Base-by-base conservation (phyloP, 2,113 vertebrate species). In the Brachirus orientalis region DNA sequence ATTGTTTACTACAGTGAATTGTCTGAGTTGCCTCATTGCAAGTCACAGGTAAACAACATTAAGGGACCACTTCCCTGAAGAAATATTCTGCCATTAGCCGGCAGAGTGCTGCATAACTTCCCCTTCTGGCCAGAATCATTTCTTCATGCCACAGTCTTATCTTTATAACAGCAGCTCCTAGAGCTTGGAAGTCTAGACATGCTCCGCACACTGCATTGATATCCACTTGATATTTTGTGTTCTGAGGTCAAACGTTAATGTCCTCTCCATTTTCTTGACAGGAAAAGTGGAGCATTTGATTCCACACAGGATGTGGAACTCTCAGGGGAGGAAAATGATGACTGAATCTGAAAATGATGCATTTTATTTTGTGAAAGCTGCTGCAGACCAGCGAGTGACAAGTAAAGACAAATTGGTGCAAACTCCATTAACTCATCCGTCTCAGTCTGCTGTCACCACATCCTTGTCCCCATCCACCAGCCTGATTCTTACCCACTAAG, bases 181-280 rank as follows among this genome's bases (percentile, higher is more conserved):
- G 48, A 75, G 16, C 22, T 50, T 19, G 33, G 37, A 40, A 59
- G 51, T 38, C 43, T 51, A 54, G 18, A 3, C 20, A 19, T 16
- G 19, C 43, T 40, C 20, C 37, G 14, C 45, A 37, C 38, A 60
- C 37, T 10, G 11, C 37, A 20, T 2, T n/a, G 14, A 62, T 41
- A 55, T 63, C 52, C 70, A 36, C 59, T 46, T 44, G n/a, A 51
- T 63, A 45, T 50, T 19, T 47, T 57, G 14, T 12, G 18, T 64
- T 58, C 20, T 38, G 28, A 55, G 62, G 69, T 77, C 20, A 77
- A 67, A 55, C 10, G 41, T 35, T 66, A 35, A 70, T 63, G 57
- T 41, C 6, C 3, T 11, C 43, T 44, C 16, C 9, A 11, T 71
- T 74, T 72, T 62, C 18, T 48, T 51, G 5, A 46, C 1, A 0